phyloP scores from a whole-genome alignment of 1,140 invertebrate genomes.

The Mylabris phalerata region DNA sequence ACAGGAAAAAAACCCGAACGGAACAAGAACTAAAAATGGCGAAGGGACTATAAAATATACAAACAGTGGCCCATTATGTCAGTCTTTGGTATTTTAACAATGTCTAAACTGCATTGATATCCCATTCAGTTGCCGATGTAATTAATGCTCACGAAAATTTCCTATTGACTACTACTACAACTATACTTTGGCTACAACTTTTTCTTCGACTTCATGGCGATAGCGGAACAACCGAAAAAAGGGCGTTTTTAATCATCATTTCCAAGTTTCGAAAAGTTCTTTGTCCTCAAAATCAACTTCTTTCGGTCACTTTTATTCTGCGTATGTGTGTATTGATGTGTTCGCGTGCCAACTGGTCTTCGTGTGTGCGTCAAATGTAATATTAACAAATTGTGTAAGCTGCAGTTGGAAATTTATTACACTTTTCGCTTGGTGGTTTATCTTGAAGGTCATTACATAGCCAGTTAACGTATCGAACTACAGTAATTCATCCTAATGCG shows the following conservation, averaged over 20 bases:
- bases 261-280: no score
- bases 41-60: slow-evolving; percentile 19
- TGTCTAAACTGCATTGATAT: slow-evolving; percentile 15
- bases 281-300: no score
- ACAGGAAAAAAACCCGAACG: neutral
- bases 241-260: no score
- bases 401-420: slow-evolving; percentile 18
- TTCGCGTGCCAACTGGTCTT: slow-evolving; percentile 7
- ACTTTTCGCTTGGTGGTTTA: slow-evolving; percentile 15
- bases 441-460: slow-evolving; percentile 20
- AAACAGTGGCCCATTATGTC: slow-evolving; percentile 19
- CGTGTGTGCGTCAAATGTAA: slow-evolving; percentile 19
- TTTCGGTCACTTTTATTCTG: no score
- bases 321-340: neutral
- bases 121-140: slow-evolving; percentile 15
- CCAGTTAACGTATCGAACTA: slow-evolving; percentile 17
- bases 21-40: slow-evolving; percentile 19
- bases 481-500: slow-evolving; percentile 23
- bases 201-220: no score
- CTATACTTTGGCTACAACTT: no score
- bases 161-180: slow-evolving; percentile 12
- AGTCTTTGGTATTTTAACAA: slow-evolving; percentile 18
- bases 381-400: slow-evolving; percentile 23
- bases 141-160: slow-evolving; percentile 17
- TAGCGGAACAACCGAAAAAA: no score